Base-by-base conservation (phyloP, 2,888 invertebrate genomes). In the Latrodectus elegans region DNA sequence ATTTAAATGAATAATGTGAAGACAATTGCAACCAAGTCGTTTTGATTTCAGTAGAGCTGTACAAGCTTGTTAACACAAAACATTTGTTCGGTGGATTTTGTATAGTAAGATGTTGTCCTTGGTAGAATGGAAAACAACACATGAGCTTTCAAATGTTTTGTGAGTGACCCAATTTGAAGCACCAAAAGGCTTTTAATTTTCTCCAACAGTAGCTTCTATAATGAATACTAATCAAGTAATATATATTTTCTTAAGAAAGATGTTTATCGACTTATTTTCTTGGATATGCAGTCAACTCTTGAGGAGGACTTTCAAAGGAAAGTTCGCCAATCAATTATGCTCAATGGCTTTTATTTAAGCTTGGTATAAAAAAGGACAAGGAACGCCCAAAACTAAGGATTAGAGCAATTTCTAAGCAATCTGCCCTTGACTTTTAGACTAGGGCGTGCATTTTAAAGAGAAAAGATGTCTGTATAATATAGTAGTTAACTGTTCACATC, bases 261-360 rank as follows among this genome's bases (percentile, higher is more conserved):
- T 81, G 67, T 52, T 67, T 67, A 81, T 81, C 60, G 49, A 22
- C 26, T 74, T 74, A 38, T 68, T 52, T 60, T 52, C 51, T 52
- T 64, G 60, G 68, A 70, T 70, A 78, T 55, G 60, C 6, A 15
- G 12, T 60, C n/a, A 60, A 60, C 60, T 10, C 38, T 38, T 38
- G 3, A 38, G 38, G 38, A 60, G n/a, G 60, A 15, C n/a, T 60
- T 60, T 60, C n/a, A 60, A 60, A 60, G 10, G 49, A 79, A 80
- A 72, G 80, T 55, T 71, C 80, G 80, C 55, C 80, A 71, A 80
- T 80, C 80, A 71, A 79, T 79, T 79, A 60, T 71, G 55, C 79
- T 55, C 65, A 38, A n/a, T 17, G 22, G 65, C 77, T 52, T 70
- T 79, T 79, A 55, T 79, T 71, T 17, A 52, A 17, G 53, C 22